These are phyloP conservation scores for Pseudochaenichthys georgianus DNA, from an alignment of 2,797 vertebrate genomes.

Conservation along the genomic window DNA sequence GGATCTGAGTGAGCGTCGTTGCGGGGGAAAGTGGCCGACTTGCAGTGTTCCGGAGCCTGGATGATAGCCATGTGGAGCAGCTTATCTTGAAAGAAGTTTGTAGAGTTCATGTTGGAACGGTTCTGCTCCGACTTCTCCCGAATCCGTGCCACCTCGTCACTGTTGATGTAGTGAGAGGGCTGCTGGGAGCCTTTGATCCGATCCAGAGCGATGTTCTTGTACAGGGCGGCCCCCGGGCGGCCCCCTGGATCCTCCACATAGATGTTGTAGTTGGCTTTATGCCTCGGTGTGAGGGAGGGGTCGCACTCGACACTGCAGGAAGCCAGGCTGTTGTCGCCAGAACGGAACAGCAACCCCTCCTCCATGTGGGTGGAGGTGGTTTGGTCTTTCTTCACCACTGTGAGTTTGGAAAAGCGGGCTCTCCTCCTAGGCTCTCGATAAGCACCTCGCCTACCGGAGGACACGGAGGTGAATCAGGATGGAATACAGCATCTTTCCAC, in stretches of 20 bases:
- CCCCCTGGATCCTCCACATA: conserved; percentile 90
- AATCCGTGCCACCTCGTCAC: conserved; percentile 80
- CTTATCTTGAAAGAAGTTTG: conserved; percentile 87
- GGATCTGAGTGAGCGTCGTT: conserved; percentile 88
- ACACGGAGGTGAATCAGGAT: neutral
- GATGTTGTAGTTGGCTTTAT: conserved; percentile 91
- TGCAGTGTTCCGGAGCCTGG: conserved; percentile 88
- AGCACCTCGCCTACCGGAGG: conserved; percentile 80
- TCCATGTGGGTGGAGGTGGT: conserved; percentile 94
- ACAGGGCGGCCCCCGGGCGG: conserved; percentile 80
- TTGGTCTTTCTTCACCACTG: conserved; percentile 93
- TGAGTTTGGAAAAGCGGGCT: conserved; percentile 88
- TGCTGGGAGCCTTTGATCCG: conserved; percentile 77
- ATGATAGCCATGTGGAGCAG: conserved; percentile 91
- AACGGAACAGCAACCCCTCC: conserved; percentile 84
- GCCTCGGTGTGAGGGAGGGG: conserved; percentile 82
- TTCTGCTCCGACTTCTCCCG: conserved; percentile 85
- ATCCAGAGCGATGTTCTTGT: conserved; percentile 80
- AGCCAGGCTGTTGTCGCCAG: conserved; percentile 84
- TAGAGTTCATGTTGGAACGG: conserved; percentile 80
- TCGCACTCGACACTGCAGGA: conserved; percentile 84
- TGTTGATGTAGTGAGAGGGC: conserved; percentile 81
- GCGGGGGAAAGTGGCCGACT: conserved; percentile 93
- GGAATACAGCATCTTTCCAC: neutral
- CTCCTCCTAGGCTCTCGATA: conserved; percentile 77